Conservation (phyloP, 2,888 invertebrate species). For the Ormyrus nitidulus region DNA sequence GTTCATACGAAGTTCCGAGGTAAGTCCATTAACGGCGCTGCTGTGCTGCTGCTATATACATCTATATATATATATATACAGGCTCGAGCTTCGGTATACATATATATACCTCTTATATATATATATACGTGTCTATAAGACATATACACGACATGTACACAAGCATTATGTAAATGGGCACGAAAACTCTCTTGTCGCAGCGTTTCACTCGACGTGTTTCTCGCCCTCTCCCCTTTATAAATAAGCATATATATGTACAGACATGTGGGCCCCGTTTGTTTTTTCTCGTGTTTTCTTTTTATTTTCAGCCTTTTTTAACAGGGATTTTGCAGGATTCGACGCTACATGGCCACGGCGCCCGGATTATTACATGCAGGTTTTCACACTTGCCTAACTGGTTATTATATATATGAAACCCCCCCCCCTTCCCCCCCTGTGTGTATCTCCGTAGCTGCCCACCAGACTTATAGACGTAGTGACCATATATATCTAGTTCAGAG, state of each 20-base stretch:
- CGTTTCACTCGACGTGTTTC: conserved; percentile 13
- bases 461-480: too few relatives aligned
- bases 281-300: conserved; percentile 31
- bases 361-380: conserved; percentile 26
- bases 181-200: conserved; percentile 25
- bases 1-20: conserved; percentile 63
- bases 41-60: conserved; percentile 30
- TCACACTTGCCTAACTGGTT: conserved; percentile 24
- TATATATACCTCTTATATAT: neutral
- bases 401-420: neutral
- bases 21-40: conserved; percentile 66
- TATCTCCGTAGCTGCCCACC: too few relatives aligned
- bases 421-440: too few relatives aligned
- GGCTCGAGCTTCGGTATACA: neutral
- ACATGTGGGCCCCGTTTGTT: neutral
- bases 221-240: neutral
- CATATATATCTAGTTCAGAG: neutral
- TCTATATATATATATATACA: conserved; percentile 34
- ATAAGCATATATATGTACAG: neutral
- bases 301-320: conserved; percentile 53
- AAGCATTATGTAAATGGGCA: conserved; percentile 34
- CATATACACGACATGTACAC: conserved; percentile 16
- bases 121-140: conserved; percentile 11
- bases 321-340: conserved; percentile 26
- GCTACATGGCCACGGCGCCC: neutral